Conservation (phyloP, 2,888 invertebrate species). For the Diadegma fenestrale region DNA sequence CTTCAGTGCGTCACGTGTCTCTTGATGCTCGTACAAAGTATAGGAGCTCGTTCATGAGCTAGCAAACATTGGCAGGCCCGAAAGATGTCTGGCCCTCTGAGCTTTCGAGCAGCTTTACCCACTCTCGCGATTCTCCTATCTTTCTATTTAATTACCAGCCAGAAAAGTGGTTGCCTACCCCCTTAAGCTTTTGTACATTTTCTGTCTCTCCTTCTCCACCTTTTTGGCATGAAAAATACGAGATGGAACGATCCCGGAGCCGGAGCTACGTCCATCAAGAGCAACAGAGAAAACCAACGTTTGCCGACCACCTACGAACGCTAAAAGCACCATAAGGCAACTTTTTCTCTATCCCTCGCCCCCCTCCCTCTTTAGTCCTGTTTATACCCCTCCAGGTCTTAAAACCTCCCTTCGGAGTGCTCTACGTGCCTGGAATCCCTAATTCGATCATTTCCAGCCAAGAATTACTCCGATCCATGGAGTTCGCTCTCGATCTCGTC, state of each 20-base stretch:
- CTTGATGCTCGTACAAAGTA: constrained; percentile 38
- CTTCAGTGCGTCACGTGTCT: constrained; percentile 27
- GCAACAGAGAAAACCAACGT: constrained; percentile 36
- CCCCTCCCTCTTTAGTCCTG: neutral
- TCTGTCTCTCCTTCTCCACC: constrained; percentile 14
- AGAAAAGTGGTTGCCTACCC: constrained; percentile 58
- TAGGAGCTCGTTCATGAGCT: constrained; percentile 10
- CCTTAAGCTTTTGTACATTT: constrained; percentile 53
- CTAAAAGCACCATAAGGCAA: constrained; percentile 22
- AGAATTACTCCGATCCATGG: constrained; percentile 62
- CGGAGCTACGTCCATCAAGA: constrained; percentile 34
- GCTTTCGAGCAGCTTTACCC: constrained; percentile 42
- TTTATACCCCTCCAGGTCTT: constrained; percentile 17
- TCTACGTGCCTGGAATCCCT: constrained; percentile 67
- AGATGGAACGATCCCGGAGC: constrained; percentile 35
- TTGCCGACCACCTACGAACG: constrained; percentile 40
- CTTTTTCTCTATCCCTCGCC: neutral
- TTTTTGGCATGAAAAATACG: constrained; percentile 13
- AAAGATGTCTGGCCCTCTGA: constrained; percentile 32
- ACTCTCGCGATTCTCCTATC: constrained; percentile 53
- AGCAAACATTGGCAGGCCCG: constrained; percentile 13
- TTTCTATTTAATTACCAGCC: constrained; percentile 69
- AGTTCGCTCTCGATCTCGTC: constrained; percentile 27
- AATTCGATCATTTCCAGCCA: constrained; percentile 61
- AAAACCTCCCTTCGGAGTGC: constrained; percentile 25